Conservation (phyloP, 1,140 invertebrate species). For the Atta texana region DNA sequence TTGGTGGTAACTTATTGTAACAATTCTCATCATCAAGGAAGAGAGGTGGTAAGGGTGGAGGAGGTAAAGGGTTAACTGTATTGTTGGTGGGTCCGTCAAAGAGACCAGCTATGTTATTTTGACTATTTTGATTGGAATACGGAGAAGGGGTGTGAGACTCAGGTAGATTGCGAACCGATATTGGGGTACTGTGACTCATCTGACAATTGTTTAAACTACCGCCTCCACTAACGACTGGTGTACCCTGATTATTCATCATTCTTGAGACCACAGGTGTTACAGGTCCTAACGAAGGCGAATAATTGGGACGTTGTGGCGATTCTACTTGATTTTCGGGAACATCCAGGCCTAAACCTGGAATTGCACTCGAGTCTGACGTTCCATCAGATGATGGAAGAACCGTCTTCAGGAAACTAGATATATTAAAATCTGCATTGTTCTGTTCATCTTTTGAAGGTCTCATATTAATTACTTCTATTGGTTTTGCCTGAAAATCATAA, state of each 20-base stretch:
- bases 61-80: slow-evolving; percentile 85
- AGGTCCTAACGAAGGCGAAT: slow-evolving; percentile 76
- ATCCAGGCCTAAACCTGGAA: slow-evolving; percentile 84
- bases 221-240: slow-evolving; percentile 48
- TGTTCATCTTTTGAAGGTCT: slow-evolving; percentile 76
- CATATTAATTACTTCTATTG: slow-evolving; percentile 87
- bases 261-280: slow-evolving; percentile 78
- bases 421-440: slow-evolving; percentile 81
- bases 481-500: slow-evolving; percentile 82
- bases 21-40: slow-evolving; percentile 85
- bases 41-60: slow-evolving; percentile 88
- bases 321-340: slow-evolving; percentile 74
- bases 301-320: slow-evolving; percentile 79
- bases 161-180: slow-evolving; percentile 78
- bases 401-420: slow-evolving; percentile 84
- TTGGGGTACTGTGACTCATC: slow-evolving; percentile 81
- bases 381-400: slow-evolving; percentile 80
- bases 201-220: slow-evolving; percentile 77
- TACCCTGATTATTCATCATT: slow-evolving; percentile 67
- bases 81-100: slow-evolving; percentile 75
- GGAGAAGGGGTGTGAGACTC: slow-evolving; percentile 81
- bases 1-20: slow-evolving; percentile 86
- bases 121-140: slow-evolving; percentile 84
- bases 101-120: slow-evolving; percentile 77
- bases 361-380: slow-evolving; percentile 75